A percentile compares a stretch with the other conserved stretches of the same genome.
Conservation (phyloP, 2,888 invertebrate genomes). For the Dryobota labecula region DNA sequence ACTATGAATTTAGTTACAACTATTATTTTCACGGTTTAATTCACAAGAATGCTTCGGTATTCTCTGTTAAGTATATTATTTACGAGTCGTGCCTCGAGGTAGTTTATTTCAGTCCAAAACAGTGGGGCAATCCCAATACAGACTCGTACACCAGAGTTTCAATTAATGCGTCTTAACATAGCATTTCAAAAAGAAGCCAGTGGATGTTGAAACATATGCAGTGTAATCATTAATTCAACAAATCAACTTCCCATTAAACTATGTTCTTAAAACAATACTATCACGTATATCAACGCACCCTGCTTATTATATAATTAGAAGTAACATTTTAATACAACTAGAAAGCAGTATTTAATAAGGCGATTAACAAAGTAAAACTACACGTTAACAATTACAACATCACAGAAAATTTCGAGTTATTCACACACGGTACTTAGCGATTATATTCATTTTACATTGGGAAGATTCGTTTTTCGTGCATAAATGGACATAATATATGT, state of each 20-base stretch:
- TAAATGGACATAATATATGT: background rate
- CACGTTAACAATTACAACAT: constrained; percentile 23
- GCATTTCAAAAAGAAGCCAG: background rate
- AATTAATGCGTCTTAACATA: background rate
- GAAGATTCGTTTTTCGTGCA: background rate
- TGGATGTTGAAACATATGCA: background rate
- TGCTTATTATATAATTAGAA: background rate
- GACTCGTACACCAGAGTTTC: background rate
- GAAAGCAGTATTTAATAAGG: constrained; percentile 4
- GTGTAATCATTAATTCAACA: background rate
- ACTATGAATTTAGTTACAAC: constrained; percentile 12
- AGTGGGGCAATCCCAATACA: background rate
- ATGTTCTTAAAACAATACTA: background rate
- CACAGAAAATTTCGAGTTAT: constrained; percentile 37
- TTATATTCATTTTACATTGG: constrained; percentile 11
- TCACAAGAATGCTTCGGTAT: background rate
- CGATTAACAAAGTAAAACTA: constrained; percentile 24
- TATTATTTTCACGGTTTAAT: constrained; percentile 1
- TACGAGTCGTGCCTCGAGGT: background rate
- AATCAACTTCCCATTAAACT: background rate
- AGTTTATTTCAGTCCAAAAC: background rate
- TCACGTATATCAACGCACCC: background rate
- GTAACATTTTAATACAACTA: background rate
- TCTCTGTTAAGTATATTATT: background rate
- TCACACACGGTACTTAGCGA: background rate